Evolutionary conservation across 1,140 invertebrate genomes (phyloP).

Genomic region (Pteromalus puparum): DNA sequence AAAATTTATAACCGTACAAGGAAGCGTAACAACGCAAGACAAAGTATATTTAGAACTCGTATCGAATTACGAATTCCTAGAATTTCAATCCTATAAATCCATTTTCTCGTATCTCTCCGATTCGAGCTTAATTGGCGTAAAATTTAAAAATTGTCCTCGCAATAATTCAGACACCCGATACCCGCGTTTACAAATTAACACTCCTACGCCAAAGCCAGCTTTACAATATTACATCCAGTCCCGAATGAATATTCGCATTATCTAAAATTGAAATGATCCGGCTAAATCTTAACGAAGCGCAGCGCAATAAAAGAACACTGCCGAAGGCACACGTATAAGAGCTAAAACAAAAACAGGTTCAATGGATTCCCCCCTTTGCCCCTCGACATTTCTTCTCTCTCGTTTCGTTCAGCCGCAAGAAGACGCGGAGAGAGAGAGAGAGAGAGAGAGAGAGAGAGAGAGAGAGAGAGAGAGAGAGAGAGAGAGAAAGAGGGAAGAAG

Average conservation of each 20-base stretch:
- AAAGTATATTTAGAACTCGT: too few relatives aligned
- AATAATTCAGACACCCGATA: conserved; percentile 10
- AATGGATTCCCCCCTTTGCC: conserved; percentile 26
- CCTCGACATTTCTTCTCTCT: background rate
- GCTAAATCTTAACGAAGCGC: conserved; percentile 37
- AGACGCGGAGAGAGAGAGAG: too few relatives aligned
- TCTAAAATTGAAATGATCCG: conserved; percentile 28
- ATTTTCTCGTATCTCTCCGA: background rate
- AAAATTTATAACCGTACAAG: background rate
- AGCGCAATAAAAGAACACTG: conserved; percentile 33
- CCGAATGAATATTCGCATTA: conserved; percentile 16
- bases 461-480: conserved; percentile 16
- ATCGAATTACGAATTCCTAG: too few relatives aligned
- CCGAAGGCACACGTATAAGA: conserved; percentile 20
- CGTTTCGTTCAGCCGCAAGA: background rate
- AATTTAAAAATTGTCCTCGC: background rate
- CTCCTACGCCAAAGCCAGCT: background rate
- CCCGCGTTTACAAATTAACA: background rate
- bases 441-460: conserved; percentile 29
- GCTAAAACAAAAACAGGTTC: conserved; percentile 39
- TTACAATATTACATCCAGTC: background rate
- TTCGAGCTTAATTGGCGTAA: background rate
- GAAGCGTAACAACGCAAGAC: too few relatives aligned
- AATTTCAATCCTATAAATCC: background rate
- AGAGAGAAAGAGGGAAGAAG: conserved; percentile 48